Base-by-base conservation (phyloP, 2,113 vertebrate genomes). In the Tragelaphus scriptus region DNA sequence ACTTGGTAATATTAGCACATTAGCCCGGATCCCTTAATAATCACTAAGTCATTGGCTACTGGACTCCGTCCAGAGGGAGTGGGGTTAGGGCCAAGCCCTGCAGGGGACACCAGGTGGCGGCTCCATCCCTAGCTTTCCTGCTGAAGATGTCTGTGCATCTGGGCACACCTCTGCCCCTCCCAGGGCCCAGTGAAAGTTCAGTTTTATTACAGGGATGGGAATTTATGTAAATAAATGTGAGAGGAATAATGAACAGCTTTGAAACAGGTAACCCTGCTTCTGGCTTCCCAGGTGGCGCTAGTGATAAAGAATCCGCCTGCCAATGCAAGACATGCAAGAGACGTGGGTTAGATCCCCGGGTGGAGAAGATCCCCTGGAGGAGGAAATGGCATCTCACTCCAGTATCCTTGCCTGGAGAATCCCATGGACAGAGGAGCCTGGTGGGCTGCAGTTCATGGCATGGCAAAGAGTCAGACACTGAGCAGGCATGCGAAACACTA, bases 371-470 rank as follows among this genome's bases (percentile, higher is more conserved):
- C 40, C 71, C 71, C 23, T 44, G 40, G 40, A 44, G 40, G 3
- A 77, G 40, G 71, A 26, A 44, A 15, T 15, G 71, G 68, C 36
- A 25, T 2, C 36, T 13, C 65, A 71, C 9, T 21, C n/a, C 68
- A 40, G 68, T 7, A 26, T 44, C 44, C 71, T 26, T 44, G 40
- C 71, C 40, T 44, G 13, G 71, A 77, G 36, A 77, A 4, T 4
- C 40, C 23, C 71, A 17, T 4, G 71, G 71, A 44, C 3, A 25
- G 71, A 77, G 40, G 71, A 77, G 40, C 71, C 12, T 26, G 40
- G 71, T 3, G 11, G 71, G 71, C 40, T 26, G 4, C 23, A 14
- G 40, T 44, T 2, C 68, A 12, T 0, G 10, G n/a, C 9, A 10
- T 23, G 19, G 23, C 23, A 15, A 13, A 40, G 71, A 77, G 40